Percentiles rank a stretch among this genome's conserved stretches.
Conservation (phyloP, 1,140 invertebrate genomes). For the Physella acuta region DNA sequence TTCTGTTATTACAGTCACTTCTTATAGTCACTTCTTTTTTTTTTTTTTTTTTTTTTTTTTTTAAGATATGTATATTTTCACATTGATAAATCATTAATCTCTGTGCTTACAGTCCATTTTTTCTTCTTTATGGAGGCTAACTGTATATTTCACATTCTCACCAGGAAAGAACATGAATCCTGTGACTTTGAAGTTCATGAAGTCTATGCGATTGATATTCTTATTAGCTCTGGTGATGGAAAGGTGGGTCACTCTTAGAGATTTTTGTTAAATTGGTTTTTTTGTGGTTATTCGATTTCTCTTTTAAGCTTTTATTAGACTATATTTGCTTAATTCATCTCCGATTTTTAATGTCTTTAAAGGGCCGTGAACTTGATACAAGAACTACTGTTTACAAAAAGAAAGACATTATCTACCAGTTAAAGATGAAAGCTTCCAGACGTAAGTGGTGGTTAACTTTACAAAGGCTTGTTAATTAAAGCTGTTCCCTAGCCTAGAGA, state of each 20-base stretch:
- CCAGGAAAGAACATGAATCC: slow-evolving; percentile 94
- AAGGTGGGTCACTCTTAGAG: slow-evolving; percentile 57
- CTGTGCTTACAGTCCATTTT: no score
- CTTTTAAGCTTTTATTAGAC: background rate
- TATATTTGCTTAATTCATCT: slow-evolving; percentile 6
- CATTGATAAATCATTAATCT: background rate
- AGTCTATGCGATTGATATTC: slow-evolving; percentile 97
- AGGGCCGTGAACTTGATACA: slow-evolving; percentile 81
- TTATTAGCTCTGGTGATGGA: slow-evolving; percentile 92
- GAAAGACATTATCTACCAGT: slow-evolving; percentile 89
- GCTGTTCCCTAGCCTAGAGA: no score
- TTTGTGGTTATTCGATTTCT: slow-evolving; percentile 2
- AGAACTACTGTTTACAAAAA: slow-evolving; percentile 98
- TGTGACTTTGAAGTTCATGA: slow-evolving; percentile 94
- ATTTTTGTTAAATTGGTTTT: background rate
- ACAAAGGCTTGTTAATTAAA: no score
- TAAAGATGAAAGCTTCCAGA: slow-evolving; percentile 95
- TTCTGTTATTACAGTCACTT: no score
- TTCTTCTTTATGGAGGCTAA: no score
- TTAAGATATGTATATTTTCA: background rate
- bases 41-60: no score
- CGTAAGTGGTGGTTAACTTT: no score
- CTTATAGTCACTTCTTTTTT: background rate
- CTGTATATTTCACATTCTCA: slow-evolving; percentile 27
- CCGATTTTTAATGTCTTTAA: slow-evolving; percentile 10